Conservation (phyloP, 2,113 vertebrate genomes). For the Cyprinodon brontotheroides region DNA sequence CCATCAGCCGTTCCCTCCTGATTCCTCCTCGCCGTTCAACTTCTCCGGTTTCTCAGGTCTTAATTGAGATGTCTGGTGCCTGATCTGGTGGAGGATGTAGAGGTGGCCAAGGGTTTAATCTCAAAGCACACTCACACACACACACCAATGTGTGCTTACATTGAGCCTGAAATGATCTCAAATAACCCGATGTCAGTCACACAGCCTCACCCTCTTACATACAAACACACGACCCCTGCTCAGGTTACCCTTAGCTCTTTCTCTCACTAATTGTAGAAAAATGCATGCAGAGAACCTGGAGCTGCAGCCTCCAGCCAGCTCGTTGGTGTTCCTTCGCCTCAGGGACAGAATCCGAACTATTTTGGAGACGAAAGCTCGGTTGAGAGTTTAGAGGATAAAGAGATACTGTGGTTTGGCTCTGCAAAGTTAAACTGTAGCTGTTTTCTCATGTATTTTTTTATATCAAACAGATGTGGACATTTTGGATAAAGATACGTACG, state of each 20-base stretch:
- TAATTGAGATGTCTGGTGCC: constrained; percentile 73
- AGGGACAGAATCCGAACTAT: constrained; percentile 31
- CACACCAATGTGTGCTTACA: constrained; percentile 34
- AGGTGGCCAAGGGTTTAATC: constrained; percentile 58
- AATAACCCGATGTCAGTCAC: constrained; percentile 49
- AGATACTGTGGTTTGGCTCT: no score
- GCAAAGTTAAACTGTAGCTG: neutral
- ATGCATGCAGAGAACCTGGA: constrained; percentile 51
- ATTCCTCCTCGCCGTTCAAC: constrained; percentile 38
- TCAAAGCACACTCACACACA: constrained; percentile 41
- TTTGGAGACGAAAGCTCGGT: no score
- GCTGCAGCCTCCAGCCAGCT: constrained; percentile 11
- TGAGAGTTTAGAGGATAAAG: no score
- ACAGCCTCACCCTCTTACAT: constrained; percentile 33
- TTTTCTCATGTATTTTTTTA: neutral
- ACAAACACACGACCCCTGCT: constrained; percentile 44
- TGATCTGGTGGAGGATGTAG: constrained; percentile 67
- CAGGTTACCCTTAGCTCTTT: constrained; percentile 61
- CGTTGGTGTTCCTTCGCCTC: constrained; percentile 30
- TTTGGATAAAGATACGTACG: neutral
- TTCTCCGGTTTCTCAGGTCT: constrained; percentile 63
- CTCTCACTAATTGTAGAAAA: constrained; percentile 60
- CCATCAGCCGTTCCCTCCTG: constrained; percentile 31
- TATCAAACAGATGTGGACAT: neutral
- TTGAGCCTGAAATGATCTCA: constrained; percentile 46